Conservation (phyloP, 2,888 invertebrate genomes). For the Allophyes oxyacanthae region DNA sequence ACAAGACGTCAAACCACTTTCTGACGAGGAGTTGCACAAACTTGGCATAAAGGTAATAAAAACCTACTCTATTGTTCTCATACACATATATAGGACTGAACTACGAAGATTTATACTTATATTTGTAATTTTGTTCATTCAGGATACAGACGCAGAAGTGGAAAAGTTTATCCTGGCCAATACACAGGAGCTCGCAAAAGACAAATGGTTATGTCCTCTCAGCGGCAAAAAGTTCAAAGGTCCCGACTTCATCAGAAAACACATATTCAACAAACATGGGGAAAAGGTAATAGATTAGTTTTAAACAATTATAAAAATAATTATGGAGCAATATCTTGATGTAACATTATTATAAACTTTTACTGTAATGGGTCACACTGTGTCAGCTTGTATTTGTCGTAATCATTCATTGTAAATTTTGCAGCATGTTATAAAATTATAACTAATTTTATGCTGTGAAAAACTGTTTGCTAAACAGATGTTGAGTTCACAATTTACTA, state of each 20-base stretch:
- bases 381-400: too few relatives aligned
- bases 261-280: slow-evolving; percentile 98
- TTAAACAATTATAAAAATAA: too few relatives aligned
- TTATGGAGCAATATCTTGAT: too few relatives aligned
- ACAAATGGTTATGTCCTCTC: slow-evolving; percentile 99
- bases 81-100: too few relatives aligned
- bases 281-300: slow-evolving; percentile 92
- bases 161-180: slow-evolving; percentile 99
- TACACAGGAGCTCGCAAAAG: slow-evolving; percentile 98
- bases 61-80: not conserved
- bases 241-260: slow-evolving; percentile 99
- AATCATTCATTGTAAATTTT: too few relatives aligned
- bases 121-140: slow-evolving; percentile 59
- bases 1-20: slow-evolving; percentile 92
- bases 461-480: too few relatives aligned
- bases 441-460: too few relatives aligned
- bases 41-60: slow-evolving; percentile 93
- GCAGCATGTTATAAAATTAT: too few relatives aligned
- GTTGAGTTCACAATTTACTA: too few relatives aligned
- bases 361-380: too few relatives aligned
- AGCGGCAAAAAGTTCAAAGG: slow-evolving; percentile 99
- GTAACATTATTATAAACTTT: too few relatives aligned
- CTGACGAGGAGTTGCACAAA: slow-evolving; percentile 94
- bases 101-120: too few relatives aligned
- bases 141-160: slow-evolving; percentile 92